Percentiles rank a stretch among this genome's conserved stretches.
phyloP scores from a whole-genome alignment of 2,888 invertebrate species.

The Phanerotoma sp. region DNA sequence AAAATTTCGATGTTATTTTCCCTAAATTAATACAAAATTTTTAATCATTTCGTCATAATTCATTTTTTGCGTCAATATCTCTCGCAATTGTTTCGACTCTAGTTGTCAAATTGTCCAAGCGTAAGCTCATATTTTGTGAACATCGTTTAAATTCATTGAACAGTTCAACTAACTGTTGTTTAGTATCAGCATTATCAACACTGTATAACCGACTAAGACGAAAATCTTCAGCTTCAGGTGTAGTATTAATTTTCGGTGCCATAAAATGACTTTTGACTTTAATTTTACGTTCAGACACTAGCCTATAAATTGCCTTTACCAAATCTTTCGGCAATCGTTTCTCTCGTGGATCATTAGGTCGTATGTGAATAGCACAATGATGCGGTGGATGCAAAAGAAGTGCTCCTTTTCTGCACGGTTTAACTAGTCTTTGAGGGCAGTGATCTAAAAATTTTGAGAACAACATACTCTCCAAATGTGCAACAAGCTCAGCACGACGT shows the following conservation, averaged over 20 bases:
- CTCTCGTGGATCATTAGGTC: slow-evolving; percentile 82
- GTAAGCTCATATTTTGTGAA: slow-evolving; percentile 41
- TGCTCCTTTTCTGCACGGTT: slow-evolving; percentile 71
- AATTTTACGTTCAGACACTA: slow-evolving; percentile 70
- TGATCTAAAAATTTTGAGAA: slow-evolving; percentile 74
- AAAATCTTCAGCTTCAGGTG: slow-evolving; percentile 28
- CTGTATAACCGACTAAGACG: slow-evolving; percentile 45
- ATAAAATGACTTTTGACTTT: slow-evolving; percentile 13
- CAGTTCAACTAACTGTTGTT: slow-evolving; percentile 44
- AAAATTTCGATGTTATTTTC: too few relatives aligned
- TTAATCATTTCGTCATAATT: slow-evolving; percentile 20
- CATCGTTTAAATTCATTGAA: slow-evolving; percentile 45
- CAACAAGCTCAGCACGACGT: slow-evolving; percentile 78
- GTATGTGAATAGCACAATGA: slow-evolving; percentile 72
- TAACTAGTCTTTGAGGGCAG: slow-evolving; percentile 66
- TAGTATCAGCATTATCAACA: slow-evolving; percentile 38
- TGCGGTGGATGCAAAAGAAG: slow-evolving; percentile 74
- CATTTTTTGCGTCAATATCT: slow-evolving; percentile 34
- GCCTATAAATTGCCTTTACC: slow-evolving; percentile 71
- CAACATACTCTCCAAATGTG: slow-evolving; percentile 79
- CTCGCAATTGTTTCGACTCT: slow-evolving; percentile 44
- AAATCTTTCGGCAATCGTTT: slow-evolving; percentile 74
- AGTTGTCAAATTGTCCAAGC: slow-evolving; percentile 41
- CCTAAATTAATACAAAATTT: slow-evolving; percentile 8
- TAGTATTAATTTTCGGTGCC: slow-evolving; percentile 24